Base-by-base conservation (phyloP, 2,113 vertebrate genomes). In the Chascanopsetta lugubris region DNA sequence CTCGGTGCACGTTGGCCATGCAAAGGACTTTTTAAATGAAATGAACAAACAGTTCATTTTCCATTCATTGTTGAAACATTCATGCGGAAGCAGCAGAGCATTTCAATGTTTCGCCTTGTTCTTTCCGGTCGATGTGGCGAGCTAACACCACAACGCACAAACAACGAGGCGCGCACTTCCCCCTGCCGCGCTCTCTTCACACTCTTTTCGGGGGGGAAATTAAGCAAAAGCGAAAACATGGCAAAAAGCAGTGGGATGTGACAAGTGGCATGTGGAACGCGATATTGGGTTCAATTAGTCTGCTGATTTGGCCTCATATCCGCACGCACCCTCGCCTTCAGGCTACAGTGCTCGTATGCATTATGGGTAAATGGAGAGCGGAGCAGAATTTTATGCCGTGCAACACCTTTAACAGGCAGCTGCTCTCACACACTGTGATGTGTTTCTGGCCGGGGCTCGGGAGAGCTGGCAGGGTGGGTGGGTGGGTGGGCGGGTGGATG, bases 201-300 rank as follows among this genome's bases (percentile, higher is more conserved):
- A 24, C 64, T 85, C 72, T 73, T 89, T 83, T 68, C 18, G 51
- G 60, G 46, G 51, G 60, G 46, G 64, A 69, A 79, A 85, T 83
- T 72, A 79, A 61, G 61, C n/a, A 20, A 86, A 85, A 87, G 71
- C 61, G 81, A 88, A 77, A 85, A 76, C 81, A 64, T 53, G 65
- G 79, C 64, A 72, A 47, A 84, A 79, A 29, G 67, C 79, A 80
- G 69, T 50, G 6, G 49, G 59, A 84, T 68, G 83, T 77, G 77
- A 85, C 62, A 46, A 63, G 68, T 65, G 65, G 34, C 70, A 79
- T 47, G 83, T 82, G 86, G 75, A 90, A 88, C 51, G 72, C 75
- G 51, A 85, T 85, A 89, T 79, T 87, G 83, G 69, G 89, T 86
- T 91, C 66, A 91, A 90, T 92, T 88, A 90, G 78, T 59, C 56